These are phyloP conservation scores for Sapayoa aenigma DNA, from an alignment of 2,113 vertebrate species.

Conservation along the genomic window DNA sequence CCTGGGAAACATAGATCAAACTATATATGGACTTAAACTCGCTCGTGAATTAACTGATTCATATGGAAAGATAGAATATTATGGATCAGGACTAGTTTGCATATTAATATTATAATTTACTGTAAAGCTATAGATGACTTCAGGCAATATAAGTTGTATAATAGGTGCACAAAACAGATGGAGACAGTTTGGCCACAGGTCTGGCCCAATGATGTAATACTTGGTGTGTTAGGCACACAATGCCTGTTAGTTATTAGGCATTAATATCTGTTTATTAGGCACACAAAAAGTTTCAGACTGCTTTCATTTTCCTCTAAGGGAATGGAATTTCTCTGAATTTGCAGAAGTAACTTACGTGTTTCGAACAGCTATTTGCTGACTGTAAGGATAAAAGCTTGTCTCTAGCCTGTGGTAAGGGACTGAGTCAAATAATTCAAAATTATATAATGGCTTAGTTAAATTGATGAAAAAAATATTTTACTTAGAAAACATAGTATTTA, in stretches of 20 bases:
- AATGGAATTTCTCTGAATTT: neutral
- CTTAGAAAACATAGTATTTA: neutral
- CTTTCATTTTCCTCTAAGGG: neutral
- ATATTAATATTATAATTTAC: neutral
- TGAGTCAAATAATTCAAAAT: neutral
- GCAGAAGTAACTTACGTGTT: neutral
- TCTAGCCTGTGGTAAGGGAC: neutral
- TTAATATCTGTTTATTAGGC: neutral
- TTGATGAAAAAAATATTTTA: neutral
- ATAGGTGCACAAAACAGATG: neutral
- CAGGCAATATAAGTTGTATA: neutral
- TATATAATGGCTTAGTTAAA: neutral
- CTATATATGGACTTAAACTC: neutral
- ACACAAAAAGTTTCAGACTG: neutral
- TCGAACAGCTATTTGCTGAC: neutral
- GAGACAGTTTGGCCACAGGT: neutral
- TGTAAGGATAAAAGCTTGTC: neutral
- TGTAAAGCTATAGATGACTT: neutral
- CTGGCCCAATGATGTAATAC: neutral
- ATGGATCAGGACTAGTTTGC: neutral
- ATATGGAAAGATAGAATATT: neutral
- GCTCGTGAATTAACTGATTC: neutral
- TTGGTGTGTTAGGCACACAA: neutral
- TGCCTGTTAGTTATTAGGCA: no score
- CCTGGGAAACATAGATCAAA: neutral